Percentiles rank a stretch among this genome's conserved stretches.
phyloP scores from a whole-genome alignment of 2,888 invertebrate species.

The Atethmia centrago region DNA sequence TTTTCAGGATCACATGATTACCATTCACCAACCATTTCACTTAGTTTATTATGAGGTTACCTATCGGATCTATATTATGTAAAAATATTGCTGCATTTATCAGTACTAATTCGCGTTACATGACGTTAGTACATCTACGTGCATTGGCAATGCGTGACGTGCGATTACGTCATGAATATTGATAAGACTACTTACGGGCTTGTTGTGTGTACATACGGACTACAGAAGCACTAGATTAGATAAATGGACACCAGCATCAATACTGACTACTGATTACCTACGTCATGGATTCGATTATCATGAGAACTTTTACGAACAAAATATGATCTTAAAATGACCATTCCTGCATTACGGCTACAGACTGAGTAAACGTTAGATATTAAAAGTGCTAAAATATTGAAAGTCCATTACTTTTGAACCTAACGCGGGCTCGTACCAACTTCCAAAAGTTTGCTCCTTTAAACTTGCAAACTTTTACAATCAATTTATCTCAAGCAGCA shows the following conservation, averaged over 20 bases:
- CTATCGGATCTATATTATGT: background rate
- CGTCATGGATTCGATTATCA: background rate
- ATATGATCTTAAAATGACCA: background rate
- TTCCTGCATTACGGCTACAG: background rate
- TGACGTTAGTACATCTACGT: slow-evolving; percentile 1
- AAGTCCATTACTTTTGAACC: slow-evolving; percentile 28
- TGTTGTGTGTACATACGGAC: slow-evolving; percentile 53
- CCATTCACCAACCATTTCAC: no score
- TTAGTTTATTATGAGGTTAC: no score
- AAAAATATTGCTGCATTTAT: background rate
- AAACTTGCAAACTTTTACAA: slow-evolving; percentile 52
- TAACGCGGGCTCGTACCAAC: slow-evolving; percentile 23
- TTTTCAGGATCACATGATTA: background rate
- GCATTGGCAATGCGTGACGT: slow-evolving; percentile 29
- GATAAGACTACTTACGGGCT: slow-evolving; percentile 40
- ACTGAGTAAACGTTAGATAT: background rate
- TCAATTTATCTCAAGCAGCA: slow-evolving; percentile 52
- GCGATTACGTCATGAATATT: slow-evolving; percentile 57
- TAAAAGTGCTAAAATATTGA: slow-evolving; percentile 30
- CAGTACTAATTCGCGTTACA: slow-evolving; percentile 17
- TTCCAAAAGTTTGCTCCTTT: slow-evolving; percentile 39
- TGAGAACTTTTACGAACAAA: background rate
- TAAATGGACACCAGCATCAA: no score
- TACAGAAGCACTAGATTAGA: slow-evolving; percentile 23
- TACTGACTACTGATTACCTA: no score